Conservation (phyloP, 2,888 invertebrate species). For the Xanthorhoe designata region DNA sequence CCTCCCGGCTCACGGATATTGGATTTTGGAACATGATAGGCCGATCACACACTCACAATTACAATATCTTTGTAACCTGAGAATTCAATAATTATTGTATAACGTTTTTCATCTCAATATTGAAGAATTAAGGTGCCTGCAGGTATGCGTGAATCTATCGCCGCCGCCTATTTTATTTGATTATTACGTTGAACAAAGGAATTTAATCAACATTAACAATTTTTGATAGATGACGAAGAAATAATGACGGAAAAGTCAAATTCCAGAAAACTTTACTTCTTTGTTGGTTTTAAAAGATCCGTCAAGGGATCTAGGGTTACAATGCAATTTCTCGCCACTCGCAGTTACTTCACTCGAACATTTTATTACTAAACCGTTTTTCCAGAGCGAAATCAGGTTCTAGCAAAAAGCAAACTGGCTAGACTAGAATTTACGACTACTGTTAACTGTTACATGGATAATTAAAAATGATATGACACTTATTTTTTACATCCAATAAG, state of each 20-base stretch:
- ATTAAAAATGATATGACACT: slow-evolving; percentile 17
- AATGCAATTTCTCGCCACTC: slow-evolving; percentile 37
- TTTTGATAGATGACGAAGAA: not conserved
- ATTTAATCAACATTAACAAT: too few relatives aligned
- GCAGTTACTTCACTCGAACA: slow-evolving; percentile 27
- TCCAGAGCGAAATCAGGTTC: slow-evolving; percentile 24
- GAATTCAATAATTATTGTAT: not conserved
- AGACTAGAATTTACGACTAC: slow-evolving; percentile 11
- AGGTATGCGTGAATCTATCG: too few relatives aligned
- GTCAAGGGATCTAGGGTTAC: slow-evolving; percentile 20
- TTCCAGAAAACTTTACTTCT: not conserved
- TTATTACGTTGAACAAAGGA: too few relatives aligned
- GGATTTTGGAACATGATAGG: slow-evolving; percentile 30
- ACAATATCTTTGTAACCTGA: slow-evolving; percentile 11
- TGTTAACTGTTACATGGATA: slow-evolving; percentile 15
- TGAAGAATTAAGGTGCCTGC: too few relatives aligned
- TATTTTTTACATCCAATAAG: too few relatives aligned
- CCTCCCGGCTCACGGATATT: slow-evolving; percentile 32
- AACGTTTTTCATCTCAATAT: not conserved
- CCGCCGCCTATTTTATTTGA: too few relatives aligned
- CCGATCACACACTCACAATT: slow-evolving; percentile 23
- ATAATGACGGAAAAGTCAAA: slow-evolving; percentile 1
- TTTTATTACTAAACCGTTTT: slow-evolving; percentile 32
- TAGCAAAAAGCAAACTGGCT: slow-evolving; percentile 18
- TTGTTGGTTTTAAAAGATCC: slow-evolving; percentile 7